Conservation (phyloP, 2,113 vertebrate genomes). For the Odocoileus virginianus region DNA sequence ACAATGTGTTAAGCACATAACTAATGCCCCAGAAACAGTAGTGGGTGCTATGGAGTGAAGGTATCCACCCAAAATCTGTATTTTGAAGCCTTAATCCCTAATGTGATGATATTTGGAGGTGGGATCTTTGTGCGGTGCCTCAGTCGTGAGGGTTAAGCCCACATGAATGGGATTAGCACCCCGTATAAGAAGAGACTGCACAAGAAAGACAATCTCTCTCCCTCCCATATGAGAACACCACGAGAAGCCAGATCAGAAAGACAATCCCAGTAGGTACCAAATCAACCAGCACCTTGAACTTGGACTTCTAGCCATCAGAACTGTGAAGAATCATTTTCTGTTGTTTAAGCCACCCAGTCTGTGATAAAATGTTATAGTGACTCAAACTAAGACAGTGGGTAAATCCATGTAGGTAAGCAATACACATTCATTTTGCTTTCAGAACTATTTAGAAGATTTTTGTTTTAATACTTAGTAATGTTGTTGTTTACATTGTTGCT, state of each 20-base stretch:
- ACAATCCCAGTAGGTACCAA: not conserved
- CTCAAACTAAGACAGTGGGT: not conserved
- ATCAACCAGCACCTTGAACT: not conserved
- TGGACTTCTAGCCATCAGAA: not conserved
- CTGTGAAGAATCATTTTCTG: not conserved
- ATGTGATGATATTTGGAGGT: not conserved
- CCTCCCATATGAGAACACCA: not conserved
- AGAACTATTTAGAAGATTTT: not conserved
- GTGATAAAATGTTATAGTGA: not conserved
- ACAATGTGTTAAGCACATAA: not conserved
- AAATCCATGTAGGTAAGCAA: not conserved
- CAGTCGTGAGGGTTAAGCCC: not conserved
- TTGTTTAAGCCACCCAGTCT: not conserved
- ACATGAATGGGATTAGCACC: not conserved
- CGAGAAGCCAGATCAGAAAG: not conserved
- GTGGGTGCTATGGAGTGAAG: not conserved
- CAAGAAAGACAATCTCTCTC: not conserved
- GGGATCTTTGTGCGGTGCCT: not conserved
- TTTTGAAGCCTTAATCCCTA: not conserved
- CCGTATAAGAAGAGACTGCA: not conserved
- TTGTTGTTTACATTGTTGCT: not conserved
- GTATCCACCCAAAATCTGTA: not conserved
- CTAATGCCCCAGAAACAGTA: not conserved
- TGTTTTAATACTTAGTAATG: not conserved
- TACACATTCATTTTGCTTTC: not conserved